A percentile compares a stretch with the other conserved stretches of the same genome.
Conservation (phyloP, 2,113 vertebrate species). For the Platichthys flesus region DNA sequence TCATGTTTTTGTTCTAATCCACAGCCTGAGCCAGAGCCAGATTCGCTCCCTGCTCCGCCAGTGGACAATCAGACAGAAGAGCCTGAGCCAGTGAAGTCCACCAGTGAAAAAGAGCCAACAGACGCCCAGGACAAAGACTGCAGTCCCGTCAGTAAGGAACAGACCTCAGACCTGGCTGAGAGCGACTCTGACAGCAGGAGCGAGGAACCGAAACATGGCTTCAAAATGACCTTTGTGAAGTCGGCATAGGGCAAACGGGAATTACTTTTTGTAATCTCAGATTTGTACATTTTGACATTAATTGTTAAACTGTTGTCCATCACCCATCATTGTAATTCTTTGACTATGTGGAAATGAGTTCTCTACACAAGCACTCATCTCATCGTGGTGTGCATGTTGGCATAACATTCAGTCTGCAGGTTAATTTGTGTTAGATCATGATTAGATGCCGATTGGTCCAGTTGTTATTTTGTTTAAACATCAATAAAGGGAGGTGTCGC, state of each 20-base stretch:
- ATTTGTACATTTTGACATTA: slow-evolving; percentile 49
- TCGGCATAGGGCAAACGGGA: slow-evolving; percentile 56
- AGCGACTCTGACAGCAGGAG: slow-evolving; percentile 77
- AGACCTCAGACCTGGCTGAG: slow-evolving; percentile 67
- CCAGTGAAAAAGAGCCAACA: slow-evolving; percentile 77
- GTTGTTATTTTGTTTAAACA: slow-evolving; percentile 38
- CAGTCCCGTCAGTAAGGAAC: slow-evolving; percentile 60
- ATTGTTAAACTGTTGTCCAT: slow-evolving; percentile 30
- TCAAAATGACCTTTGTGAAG: slow-evolving; percentile 83
- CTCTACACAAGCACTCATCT: neutral
- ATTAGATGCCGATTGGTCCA: neutral
- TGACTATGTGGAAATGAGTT: neutral
- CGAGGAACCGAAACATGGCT: slow-evolving; percentile 84
- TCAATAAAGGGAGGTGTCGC: slow-evolving; percentile 47
- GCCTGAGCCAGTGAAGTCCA: slow-evolving; percentile 54
- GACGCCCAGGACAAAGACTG: slow-evolving; percentile 51
- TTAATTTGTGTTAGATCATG: neutral
- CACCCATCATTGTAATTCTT: neutral
- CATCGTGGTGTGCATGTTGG: slow-evolving; percentile 6
- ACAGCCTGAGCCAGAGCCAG: slow-evolving; percentile 61
- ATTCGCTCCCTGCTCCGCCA: slow-evolving; percentile 52
- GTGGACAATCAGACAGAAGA: slow-evolving; percentile 32
- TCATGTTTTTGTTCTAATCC: neutral
- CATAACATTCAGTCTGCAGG: neutral
- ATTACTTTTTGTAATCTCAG: slow-evolving; percentile 36